Percentiles rank a stretch among this genome's conserved stretches.
These are phyloP conservation scores for Prionchulus punctatus DNA, from an alignment of 2,888 invertebrate genomes.

Conservation along the genomic window DNA sequence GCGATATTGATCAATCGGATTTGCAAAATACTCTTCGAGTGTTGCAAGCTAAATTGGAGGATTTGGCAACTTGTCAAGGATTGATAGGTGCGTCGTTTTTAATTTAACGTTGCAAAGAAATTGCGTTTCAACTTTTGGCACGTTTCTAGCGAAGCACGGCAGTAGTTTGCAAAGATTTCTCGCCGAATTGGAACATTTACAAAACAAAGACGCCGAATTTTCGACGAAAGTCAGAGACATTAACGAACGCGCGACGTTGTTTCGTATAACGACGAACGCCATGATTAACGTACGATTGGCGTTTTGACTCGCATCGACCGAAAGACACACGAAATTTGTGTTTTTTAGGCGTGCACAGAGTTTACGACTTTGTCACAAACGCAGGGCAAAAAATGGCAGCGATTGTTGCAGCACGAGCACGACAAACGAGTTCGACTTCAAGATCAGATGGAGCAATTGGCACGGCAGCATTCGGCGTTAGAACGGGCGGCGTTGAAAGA, in stretches of 20 bases:
- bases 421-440: conserved; percentile 78
- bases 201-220: conserved; percentile 36
- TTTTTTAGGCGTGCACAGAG: conserved; percentile 62
- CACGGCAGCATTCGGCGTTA: conserved; percentile 82
- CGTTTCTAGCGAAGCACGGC: conserved; percentile 19
- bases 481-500: conserved; percentile 54
- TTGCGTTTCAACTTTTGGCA: too few species aligned
- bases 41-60: conserved; percentile 63
- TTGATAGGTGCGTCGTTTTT: conserved; percentile 54
- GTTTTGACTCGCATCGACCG: background rate
- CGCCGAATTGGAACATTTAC: conserved; percentile 9
- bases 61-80: conserved; percentile 76
- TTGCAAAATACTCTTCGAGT: conserved; percentile 42
- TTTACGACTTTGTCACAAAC: conserved; percentile 73
- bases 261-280: conserved; percentile 82
- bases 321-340: background rate
- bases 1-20: conserved; percentile 37
- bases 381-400: conserved; percentile 79
- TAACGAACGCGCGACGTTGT: conserved; percentile 76
- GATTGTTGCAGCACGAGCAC: conserved; percentile 71
- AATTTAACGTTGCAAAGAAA: background rate
- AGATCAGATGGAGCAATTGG: conserved; percentile 91
- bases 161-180: conserved; percentile 15
- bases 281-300: conserved; percentile 58
- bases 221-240: conserved; percentile 67